Evolutionary conservation across 2,888 invertebrate species (phyloP), one percentile per base, ranked within the genome.

Genomic region (Dasypolia templi): DNA sequence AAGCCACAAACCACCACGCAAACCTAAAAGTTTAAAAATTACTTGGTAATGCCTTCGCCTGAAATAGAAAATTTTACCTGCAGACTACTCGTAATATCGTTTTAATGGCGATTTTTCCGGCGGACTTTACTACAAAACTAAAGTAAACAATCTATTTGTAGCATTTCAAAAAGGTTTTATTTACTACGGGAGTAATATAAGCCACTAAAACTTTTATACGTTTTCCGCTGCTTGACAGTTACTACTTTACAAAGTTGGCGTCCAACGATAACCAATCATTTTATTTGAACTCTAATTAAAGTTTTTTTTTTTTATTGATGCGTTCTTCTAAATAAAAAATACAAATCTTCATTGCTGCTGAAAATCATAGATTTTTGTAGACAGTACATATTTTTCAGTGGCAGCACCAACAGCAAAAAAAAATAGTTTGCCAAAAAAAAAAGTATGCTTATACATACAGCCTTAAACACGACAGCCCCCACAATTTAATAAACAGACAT

Each of bases 401-500:
- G 9, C 32, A 59, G 12, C 19, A 32, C 19, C 32, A 56, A 22
- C 32, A 32, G 1, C 46, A 9, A 26, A 12, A 61, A 19, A 12
- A 46, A 68, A 67, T n/a, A 2, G 17, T 6, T 44, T 6, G 14
- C 17, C 14, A 55, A 39, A 72, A 70, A 39, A 53, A 53, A 56
- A 77, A 53, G 66, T 51, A 46, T 42, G 44, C 72, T 53, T 22
- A 77, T 39, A 53, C 29, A 72, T 56, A 77, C 49, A 79, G 66
- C 80, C 80, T 64, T 77, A 83, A 61, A 53, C n/a, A 39, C 56
- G 81, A 84, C 84, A 77, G 82, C 77, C 75, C 79, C 81, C 79
- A 77, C 85, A 86, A 77, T 87, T 86, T 85, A 75, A 86, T 82
- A 82, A 84, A 79, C 78, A 87, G 87, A 88, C 86, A 86, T 75